phyloP scores from a whole-genome alignment of 2,888 invertebrate species.

The Lithosia quadra region DNA sequence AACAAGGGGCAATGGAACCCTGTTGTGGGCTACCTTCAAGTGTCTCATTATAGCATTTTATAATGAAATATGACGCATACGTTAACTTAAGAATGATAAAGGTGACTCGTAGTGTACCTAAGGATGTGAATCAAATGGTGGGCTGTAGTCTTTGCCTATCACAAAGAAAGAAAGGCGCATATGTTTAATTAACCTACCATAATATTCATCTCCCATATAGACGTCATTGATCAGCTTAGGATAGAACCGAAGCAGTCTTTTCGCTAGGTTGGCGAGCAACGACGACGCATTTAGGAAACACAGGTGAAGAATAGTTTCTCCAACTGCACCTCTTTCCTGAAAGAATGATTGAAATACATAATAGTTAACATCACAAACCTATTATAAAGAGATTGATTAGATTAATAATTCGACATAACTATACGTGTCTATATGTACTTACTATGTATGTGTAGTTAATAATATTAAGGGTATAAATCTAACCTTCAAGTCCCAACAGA shows the following conservation, averaged over 20 bases:
- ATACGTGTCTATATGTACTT: too few species aligned
- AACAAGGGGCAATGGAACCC: too few species aligned
- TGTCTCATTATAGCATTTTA: too few species aligned
- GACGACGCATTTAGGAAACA: constrained; percentile 97
- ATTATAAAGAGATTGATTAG: not conserved
- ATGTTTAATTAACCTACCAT: constrained; percentile 89
- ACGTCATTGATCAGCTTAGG: constrained; percentile 98
- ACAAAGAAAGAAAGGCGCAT: not conserved
- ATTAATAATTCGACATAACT: not conserved
- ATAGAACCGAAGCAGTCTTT: constrained; percentile 95
- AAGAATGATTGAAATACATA: not conserved
- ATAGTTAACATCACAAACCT: too few species aligned
- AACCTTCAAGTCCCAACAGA: constrained; percentile 96
- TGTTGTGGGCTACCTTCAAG: too few species aligned
- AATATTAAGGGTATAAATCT: not conserved
- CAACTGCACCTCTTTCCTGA: constrained; percentile 97
- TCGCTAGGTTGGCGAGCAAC: constrained; percentile 96
- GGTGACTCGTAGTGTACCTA: too few species aligned
- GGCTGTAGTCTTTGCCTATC: too few species aligned
- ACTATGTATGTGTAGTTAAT: not conserved
- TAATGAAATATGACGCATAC: too few species aligned
- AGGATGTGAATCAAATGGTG: too few species aligned
- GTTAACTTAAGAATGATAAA: too few species aligned
- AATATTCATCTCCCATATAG: constrained; percentile 98
- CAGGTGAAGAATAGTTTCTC: constrained; percentile 97